Evolutionary conservation across 2,113 vertebrate species (phyloP).

Genomic region (Psophia crepitans): DNA sequence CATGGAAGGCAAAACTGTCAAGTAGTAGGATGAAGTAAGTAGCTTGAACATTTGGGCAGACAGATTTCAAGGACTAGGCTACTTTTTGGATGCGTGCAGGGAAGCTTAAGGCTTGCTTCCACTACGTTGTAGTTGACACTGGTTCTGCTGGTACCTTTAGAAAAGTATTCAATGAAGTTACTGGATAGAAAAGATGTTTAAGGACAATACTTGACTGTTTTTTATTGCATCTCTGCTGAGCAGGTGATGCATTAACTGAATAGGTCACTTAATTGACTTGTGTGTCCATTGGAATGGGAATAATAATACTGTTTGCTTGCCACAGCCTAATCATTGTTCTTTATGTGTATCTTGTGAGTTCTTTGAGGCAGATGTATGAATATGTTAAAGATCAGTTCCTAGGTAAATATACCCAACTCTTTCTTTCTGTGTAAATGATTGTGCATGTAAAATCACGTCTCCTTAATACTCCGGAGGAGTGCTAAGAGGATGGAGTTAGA

Average conservation of each 20-base stretch:
- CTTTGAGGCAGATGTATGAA: neutral
- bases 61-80: neutral
- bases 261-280: neutral
- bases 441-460: neutral
- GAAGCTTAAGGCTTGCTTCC: neutral
- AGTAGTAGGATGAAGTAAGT: neutral
- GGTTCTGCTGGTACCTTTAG: neutral
- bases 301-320: neutral
- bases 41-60: neutral
- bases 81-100: neutral
- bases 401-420: neutral
- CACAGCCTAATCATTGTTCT: neutral
- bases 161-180: neutral
- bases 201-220: neutral
- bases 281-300: neutral
- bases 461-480: neutral
- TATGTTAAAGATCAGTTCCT: neutral
- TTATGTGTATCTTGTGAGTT: fast-evolving
- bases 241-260: neutral
- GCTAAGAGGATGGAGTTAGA: neutral
- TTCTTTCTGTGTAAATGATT: neutral
- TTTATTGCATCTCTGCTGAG: neutral
- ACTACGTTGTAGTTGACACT: neutral
- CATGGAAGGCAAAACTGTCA: neutral
- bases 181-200: neutral